phyloP scores from a whole-genome alignment of 1,140 invertebrate species.

The Trigoniulus corallinus region DNA sequence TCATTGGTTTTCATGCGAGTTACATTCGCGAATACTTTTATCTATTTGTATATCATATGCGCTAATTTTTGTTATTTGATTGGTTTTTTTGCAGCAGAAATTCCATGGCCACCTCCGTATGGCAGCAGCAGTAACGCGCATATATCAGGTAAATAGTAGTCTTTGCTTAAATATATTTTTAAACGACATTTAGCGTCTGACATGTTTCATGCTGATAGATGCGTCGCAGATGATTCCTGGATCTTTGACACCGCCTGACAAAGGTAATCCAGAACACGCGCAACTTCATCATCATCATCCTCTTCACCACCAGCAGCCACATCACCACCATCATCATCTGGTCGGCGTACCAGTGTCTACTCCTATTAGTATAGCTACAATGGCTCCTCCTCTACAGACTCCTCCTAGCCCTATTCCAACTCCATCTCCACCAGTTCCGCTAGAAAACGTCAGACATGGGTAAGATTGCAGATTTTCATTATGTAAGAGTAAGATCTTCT shows the following conservation, averaged over 20 bases:
- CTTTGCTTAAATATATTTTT: no score
- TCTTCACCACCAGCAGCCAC: constrained; percentile 15
- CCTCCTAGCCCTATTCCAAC: constrained; percentile 47
- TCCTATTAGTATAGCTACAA: constrained; percentile 18
- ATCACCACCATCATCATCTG: constrained; percentile 16
- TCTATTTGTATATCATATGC: not conserved
- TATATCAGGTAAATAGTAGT: not conserved
- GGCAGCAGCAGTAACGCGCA: not conserved
- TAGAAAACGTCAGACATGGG: constrained; percentile 29
- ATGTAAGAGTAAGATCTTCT: no score
- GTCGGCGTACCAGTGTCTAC: constrained; percentile 22
- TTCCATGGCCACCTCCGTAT: not conserved
- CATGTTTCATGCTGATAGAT: constrained; percentile 13
- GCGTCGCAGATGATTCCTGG: constrained; percentile 18
- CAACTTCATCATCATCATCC: constrained; percentile 9
- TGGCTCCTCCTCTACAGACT: constrained; percentile 50
- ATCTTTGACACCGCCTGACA: constrained; percentile 33
- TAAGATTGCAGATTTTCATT: constrained; percentile 25
- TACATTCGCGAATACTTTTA: no score
- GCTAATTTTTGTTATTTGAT: not conserved
- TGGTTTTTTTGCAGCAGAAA: not conserved
- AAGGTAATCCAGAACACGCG: constrained; percentile 25
- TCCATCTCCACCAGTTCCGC: constrained; percentile 37
- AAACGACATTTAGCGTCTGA: no score
- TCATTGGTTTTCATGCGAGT: no score